Conservation (phyloP, 2,888 invertebrate species). For the Microctonus hyperodae region DNA sequence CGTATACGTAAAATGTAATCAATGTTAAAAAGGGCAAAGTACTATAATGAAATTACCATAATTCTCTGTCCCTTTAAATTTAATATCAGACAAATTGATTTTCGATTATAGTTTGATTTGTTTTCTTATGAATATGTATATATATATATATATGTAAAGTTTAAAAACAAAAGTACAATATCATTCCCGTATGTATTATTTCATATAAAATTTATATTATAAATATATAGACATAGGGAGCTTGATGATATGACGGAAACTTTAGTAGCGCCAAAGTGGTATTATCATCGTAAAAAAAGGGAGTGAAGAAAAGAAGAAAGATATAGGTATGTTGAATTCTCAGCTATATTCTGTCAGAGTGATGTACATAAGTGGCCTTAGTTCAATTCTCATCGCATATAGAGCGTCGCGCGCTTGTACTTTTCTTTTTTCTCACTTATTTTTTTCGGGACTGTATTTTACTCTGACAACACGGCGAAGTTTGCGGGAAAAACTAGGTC, state of each 20-base stretch:
- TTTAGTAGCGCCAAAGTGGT: not conserved
- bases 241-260: too few relatives aligned
- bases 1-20: not conserved
- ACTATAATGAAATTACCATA: not conserved
- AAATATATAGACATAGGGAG: too few relatives aligned
- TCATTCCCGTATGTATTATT: too few relatives aligned
- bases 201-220: too few relatives aligned
- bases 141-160: too few relatives aligned
- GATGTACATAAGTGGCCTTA: constrained; percentile 21
- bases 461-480: constrained; percentile 14
- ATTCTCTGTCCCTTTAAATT: not conserved
- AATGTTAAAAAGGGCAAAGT: not conserved
- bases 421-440: not conserved
- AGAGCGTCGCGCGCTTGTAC: not conserved
- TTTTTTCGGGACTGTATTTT: constrained; percentile 6
- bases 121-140: too few relatives aligned
- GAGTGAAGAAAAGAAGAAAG: not conserved
- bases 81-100: constrained; percentile 13
- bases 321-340: not conserved
- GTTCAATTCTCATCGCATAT: constrained; percentile 1
- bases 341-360: constrained; percentile 4
- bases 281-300: constrained; percentile 1
- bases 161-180: not conserved
- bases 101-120: constrained; percentile 11
- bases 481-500: constrained; percentile 25